Evolutionary conservation across 1,140 invertebrate species (phyloP).

Genomic region (Zaprionus kolodkinae): DNA sequence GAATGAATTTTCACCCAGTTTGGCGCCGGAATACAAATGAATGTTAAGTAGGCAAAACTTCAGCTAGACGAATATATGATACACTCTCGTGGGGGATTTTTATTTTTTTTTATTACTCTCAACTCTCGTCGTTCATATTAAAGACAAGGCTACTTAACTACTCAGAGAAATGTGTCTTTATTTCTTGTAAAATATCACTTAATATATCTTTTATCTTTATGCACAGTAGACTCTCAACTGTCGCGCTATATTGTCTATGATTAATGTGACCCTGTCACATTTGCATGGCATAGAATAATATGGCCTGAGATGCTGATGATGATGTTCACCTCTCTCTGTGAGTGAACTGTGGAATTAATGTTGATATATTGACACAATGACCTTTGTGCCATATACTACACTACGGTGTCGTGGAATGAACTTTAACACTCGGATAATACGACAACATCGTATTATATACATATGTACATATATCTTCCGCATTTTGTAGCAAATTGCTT

Average conservation of each 20-base stretch:
- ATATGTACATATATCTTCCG: constrained; percentile 25
- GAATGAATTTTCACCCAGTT: constrained; percentile 43
- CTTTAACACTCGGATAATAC: neutral
- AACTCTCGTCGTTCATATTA: neutral
- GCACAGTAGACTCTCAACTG: neutral
- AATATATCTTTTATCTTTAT: neutral
- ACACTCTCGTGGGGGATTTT: neutral
- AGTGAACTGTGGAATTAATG: constrained; percentile 25
- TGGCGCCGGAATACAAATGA: constrained; percentile 49
- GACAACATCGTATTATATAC: too few relatives aligned
- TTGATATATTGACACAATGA: constrained; percentile 55
- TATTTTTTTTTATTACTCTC: too few relatives aligned
- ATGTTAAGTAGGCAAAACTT: constrained; percentile 24
- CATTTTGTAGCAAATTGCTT: constrained; percentile 36
- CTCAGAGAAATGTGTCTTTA: neutral
- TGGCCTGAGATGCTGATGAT: constrained; percentile 13
- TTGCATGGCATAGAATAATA: constrained; percentile 19
- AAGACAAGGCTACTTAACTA: neutral
- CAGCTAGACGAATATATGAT: constrained; percentile 1
- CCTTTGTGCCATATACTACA: constrained; percentile 46
- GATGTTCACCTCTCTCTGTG: constrained; percentile 20
- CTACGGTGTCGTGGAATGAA: neutral
- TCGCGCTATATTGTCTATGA: constrained; percentile 14
- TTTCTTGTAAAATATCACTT: neutral
- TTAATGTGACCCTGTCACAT: constrained; percentile 42